These are phyloP conservation scores for Cinclus cinclus DNA, from an alignment of 2,113 vertebrate genomes.

Conservation along the genomic window DNA sequence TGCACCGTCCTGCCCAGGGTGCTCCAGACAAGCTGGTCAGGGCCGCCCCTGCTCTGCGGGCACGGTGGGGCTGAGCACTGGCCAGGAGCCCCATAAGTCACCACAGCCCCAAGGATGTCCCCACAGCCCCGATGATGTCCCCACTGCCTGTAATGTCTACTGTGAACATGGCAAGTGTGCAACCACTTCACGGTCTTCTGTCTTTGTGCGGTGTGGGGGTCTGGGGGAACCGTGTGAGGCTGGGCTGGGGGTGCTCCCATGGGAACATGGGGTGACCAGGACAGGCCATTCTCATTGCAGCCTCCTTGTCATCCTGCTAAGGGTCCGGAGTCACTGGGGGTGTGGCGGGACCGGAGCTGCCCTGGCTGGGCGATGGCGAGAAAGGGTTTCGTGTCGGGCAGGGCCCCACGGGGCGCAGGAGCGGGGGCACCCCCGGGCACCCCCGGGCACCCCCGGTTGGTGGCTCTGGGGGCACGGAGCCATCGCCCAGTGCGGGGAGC, in stretches of 20 bases:
- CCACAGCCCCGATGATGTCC: neutral
- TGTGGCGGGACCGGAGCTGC: fast-evolving
- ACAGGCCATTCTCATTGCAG: fast-evolving
- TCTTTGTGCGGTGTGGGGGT: neutral
- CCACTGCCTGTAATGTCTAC: conserved; percentile 13
- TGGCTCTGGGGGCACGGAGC: neutral
- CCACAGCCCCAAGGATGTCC: neutral
- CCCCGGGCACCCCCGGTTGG: neutral
- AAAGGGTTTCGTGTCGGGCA: neutral
- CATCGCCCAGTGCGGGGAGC: neutral
- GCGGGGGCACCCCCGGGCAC: neutral
- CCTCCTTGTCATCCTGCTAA: neutral
- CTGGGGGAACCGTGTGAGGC: fast-evolving
- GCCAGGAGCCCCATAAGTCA: fast-evolving
- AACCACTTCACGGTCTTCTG: neutral
- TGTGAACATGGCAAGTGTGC: conserved; percentile 61
- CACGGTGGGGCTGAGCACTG: neutral
- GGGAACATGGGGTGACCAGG: neutral
- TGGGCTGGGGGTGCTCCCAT: neutral
- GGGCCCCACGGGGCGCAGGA: neutral
- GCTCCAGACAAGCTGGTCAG: neutral
- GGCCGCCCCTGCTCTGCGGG: neutral
- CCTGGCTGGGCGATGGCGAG: neutral
- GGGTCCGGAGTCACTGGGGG: fast-evolving
- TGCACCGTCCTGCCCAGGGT: neutral